phyloP scores from a whole-genome alignment of 2,113 vertebrate genomes.

The Erinaceus europaeus region DNA sequence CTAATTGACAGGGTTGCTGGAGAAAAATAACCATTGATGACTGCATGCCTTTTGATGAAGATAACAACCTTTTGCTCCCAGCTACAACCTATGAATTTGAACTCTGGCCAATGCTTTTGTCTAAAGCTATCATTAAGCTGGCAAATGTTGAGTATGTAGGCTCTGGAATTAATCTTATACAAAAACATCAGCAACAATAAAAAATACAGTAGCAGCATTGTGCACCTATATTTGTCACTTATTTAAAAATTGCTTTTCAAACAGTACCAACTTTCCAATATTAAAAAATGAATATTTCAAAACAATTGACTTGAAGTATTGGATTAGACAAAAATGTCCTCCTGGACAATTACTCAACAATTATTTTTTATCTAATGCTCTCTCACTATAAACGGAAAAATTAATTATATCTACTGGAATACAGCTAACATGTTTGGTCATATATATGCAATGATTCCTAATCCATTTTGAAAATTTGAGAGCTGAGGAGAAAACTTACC shows the following conservation, averaged over 20 bases:
- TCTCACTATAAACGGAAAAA: background rate
- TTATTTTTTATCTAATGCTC: background rate
- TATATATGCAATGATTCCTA: background rate
- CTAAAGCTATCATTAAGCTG: conserved; percentile 95
- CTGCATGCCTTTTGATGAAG: conserved; percentile 90
- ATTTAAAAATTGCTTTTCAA: background rate
- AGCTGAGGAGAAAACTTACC: too few species aligned
- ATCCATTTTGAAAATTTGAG: background rate
- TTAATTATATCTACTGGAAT: background rate
- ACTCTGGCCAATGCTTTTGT: conserved; percentile 95
- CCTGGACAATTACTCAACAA: background rate
- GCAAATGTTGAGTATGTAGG: conserved; percentile 90
- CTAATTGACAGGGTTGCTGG: conserved; percentile 90
- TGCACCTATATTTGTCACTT: background rate
- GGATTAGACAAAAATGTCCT: background rate
- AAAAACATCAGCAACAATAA: background rate
- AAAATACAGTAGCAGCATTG: background rate
- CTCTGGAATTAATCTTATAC: background rate
- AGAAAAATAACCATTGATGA: conserved; percentile 94
- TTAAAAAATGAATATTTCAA: background rate
- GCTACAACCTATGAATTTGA: conserved; percentile 85
- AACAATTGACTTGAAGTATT: background rate
- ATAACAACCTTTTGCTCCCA: conserved; percentile 90
- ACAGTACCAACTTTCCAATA: background rate
- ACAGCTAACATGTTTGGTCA: background rate